Conservation (phyloP, 2,113 vertebrate species). For the Trematomus loennbergii region DNA sequence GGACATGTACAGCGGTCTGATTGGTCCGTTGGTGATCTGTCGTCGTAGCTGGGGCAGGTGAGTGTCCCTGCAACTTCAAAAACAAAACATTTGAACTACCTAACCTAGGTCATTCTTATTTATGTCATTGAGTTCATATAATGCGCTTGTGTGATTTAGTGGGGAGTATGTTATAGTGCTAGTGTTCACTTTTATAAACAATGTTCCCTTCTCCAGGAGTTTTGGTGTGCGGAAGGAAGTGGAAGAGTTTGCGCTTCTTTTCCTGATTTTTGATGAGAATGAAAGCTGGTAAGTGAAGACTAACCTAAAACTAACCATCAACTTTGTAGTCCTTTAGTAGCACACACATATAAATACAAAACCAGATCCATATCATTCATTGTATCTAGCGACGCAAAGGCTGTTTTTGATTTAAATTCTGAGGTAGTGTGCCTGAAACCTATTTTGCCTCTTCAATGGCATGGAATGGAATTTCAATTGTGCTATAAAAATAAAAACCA, state of each 20-base stretch:
- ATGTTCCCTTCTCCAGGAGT: conserved; percentile 42
- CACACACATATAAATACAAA: background rate
- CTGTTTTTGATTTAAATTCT: background rate
- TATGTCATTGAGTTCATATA: background rate
- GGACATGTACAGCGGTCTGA: conserved; percentile 94
- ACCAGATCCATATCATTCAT: background rate
- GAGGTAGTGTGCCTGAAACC: background rate
- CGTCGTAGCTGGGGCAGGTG: conserved; percentile 71
- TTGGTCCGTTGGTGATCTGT: conserved; percentile 93
- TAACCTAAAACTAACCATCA: background rate
- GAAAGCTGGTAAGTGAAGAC: conserved; percentile 78
- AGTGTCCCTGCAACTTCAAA: background rate
- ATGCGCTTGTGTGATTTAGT: background rate
- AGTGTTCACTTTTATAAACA: background rate
- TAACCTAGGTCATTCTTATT: background rate
- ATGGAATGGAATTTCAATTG: background rate
- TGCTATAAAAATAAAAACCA: background rate
- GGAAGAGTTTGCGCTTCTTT: conserved; percentile 91
- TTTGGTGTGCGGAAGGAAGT: conserved; percentile 80
- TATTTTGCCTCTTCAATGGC: background rate
- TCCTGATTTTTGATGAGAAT: conserved; percentile 97
- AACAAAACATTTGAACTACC: background rate
- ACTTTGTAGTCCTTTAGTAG: background rate
- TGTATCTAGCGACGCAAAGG: background rate
- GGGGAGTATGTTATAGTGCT: background rate